Conservation (phyloP, 2,797 vertebrate genomes). For the Zalophus californianus region DNA sequence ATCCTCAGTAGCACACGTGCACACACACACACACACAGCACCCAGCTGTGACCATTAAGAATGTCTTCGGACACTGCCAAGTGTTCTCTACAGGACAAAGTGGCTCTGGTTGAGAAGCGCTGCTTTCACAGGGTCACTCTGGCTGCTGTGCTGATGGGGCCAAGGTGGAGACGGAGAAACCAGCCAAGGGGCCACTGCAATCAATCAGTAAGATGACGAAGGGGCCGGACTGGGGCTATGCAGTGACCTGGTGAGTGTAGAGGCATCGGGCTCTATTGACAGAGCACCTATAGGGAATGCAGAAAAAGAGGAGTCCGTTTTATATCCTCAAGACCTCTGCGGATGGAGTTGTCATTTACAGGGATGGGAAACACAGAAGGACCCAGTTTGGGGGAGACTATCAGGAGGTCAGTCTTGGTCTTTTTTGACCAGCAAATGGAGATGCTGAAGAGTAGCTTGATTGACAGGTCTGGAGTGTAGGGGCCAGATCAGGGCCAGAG, state of each 20-base stretch:
- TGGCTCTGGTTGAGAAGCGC: background rate
- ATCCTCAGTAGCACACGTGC: background rate
- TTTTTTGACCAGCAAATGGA: background rate
- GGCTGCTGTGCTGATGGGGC: background rate
- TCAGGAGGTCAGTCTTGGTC: background rate
- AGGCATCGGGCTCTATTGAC: background rate
- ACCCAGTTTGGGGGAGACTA: background rate
- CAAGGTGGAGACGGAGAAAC: background rate
- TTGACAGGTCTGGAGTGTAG: background rate
- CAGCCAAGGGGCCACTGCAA: background rate
- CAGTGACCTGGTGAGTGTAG: background rate
- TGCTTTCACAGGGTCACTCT: background rate
- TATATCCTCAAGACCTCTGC: background rate
- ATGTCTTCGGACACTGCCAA: background rate
- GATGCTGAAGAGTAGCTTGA: background rate
- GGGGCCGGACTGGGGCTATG: background rate
- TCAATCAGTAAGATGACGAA: background rate
- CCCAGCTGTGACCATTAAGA: background rate
- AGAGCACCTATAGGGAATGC: background rate
- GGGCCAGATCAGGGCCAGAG: background rate
- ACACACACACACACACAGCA: background rate
- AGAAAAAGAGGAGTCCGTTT: background rate
- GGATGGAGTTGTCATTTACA: background rate
- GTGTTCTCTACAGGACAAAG: background rate
- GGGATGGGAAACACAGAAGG: background rate